Evolutionary conservation across 2,113 vertebrate species (phyloP).

Genomic region (Corythaixoides concolor): DNA sequence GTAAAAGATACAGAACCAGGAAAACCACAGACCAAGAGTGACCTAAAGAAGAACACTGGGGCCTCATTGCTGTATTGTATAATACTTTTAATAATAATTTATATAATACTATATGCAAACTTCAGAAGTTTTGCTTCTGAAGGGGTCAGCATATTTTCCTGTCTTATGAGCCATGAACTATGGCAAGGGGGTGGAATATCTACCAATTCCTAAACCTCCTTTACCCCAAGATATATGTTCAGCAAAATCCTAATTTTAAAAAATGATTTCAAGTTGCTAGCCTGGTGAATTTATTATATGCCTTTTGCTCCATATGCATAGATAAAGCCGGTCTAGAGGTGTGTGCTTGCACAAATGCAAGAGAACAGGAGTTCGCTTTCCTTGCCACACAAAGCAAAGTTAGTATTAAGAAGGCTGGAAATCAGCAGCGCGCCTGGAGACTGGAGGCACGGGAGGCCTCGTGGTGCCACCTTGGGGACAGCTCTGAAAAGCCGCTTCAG

Average conservation of each 20-base stretch:
- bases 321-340: not conserved
- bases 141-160: not conserved
- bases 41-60: not conserved
- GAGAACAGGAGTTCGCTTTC: not conserved
- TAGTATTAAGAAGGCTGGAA: not conserved
- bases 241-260: not conserved
- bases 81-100: not conserved
- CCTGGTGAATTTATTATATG: not conserved
- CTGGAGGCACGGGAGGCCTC: not conserved
- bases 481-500: not conserved
- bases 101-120: too few relatives aligned
- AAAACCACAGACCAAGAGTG: not conserved
- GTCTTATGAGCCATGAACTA: accelerated
- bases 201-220: not conserved
- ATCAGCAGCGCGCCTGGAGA: not conserved
- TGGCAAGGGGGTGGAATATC: not conserved
- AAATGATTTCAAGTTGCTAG: not conserved
- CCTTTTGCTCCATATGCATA: not conserved
- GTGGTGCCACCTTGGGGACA: not conserved
- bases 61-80: not conserved
- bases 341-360: not conserved
- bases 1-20: not conserved
- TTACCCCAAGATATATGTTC: not conserved
- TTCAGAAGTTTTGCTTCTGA: not conserved
- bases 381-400: not conserved